These are phyloP conservation scores for Echinometra lucunter DNA, from an alignment of 53 echinoderm and acorn worm species.

Conservation along the genomic window DNA sequence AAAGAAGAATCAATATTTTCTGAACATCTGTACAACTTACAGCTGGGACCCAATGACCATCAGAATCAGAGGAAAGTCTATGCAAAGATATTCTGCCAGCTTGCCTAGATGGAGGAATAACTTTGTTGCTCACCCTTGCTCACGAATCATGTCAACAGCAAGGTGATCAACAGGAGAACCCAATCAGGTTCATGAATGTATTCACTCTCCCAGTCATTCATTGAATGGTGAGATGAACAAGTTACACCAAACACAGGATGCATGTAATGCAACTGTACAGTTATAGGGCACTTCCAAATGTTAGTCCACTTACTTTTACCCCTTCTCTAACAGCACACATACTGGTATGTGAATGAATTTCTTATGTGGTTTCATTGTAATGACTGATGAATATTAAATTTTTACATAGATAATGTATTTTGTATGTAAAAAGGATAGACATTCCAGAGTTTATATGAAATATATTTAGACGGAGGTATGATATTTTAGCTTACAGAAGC, in stretches of 20 bases:
- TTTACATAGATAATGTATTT: neutral
- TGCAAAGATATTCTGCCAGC: neutral
- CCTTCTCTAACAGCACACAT: no score
- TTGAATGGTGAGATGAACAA: no score
- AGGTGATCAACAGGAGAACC: no score
- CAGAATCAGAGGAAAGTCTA: neutral
- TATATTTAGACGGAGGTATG: neutral
- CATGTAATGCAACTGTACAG: no score
- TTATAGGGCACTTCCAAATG: no score
- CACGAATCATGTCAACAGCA: no score
- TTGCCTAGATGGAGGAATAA: neutral
- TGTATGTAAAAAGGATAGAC: neutral
- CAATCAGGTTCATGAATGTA: no score
- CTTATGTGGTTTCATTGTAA: neutral
- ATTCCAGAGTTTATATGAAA: neutral
- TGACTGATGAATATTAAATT: neutral
- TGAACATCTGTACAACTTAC: conserved; percentile 84
- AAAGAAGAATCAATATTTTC: conserved; percentile 92
- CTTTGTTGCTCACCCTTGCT: no score
- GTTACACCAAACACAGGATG: no score
- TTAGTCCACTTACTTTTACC: no score
- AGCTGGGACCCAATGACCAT: neutral
- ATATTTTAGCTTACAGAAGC: neutral
- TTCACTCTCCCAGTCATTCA: no score
- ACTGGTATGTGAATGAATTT: neutral